phyloP scores from a whole-genome alignment of 2,888 invertebrate genomes.

The Ornithoptera priamus region DNA sequence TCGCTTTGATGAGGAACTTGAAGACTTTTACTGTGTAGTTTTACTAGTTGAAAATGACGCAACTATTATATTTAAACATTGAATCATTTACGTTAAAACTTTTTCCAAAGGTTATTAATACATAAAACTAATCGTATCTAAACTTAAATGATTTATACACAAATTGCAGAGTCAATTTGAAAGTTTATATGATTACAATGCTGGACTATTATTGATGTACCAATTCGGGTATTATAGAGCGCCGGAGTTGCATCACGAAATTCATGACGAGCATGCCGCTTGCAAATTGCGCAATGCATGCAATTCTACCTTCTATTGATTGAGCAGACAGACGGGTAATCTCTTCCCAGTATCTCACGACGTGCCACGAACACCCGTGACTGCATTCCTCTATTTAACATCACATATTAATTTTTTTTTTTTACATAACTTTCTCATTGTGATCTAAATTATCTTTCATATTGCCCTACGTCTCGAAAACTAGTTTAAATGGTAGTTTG shows the following conservation, averaged over 20 bases:
- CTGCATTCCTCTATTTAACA: conserved; percentile 43
- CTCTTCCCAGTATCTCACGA: conserved; percentile 67
- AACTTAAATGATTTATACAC: background rate
- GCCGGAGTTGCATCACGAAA: conserved; percentile 56
- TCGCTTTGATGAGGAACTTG: background rate
- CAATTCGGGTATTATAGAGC: conserved; percentile 55
- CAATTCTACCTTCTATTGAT: conserved; percentile 27
- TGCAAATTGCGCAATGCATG: conserved; percentile 69
- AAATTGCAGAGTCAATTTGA: background rate
- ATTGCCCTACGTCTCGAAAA: conserved; percentile 28
- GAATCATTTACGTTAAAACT: too few species aligned
- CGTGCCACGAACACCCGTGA: conserved; percentile 47
- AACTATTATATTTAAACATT: too few species aligned
- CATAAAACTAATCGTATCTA: background rate
- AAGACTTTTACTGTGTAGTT: background rate
- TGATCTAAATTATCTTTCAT: conserved; percentile 12
- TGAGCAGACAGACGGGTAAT: conserved; percentile 42
- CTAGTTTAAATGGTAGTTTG: conserved; percentile 25
- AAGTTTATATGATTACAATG: conserved; percentile 53
- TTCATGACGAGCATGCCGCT: conserved; percentile 44
- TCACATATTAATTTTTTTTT: too few species aligned
- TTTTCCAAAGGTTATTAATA: background rate
- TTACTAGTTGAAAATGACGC: too few species aligned
- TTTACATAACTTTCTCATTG: background rate
- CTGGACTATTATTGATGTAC: conserved; percentile 48